A percentile compares a stretch with the other conserved stretches of the same genome.
Evolutionary conservation across 2,888 invertebrate species (phyloP).

Genomic region (Lasioglossum leucozonium): DNA sequence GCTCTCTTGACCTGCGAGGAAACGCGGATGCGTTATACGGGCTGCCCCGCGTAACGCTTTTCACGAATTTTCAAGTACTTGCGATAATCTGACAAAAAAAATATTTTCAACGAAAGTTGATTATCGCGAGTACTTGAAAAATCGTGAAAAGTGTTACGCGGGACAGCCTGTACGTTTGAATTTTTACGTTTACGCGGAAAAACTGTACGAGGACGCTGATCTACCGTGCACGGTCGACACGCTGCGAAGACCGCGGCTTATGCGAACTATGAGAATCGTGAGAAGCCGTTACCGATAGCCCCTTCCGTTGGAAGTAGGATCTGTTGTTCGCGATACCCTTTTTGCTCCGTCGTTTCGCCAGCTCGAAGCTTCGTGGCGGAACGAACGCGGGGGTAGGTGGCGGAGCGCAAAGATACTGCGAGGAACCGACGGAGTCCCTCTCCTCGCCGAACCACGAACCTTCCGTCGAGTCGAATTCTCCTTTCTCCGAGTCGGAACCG

Average conservation of each 20-base stretch:
- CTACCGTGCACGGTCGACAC: neutral
- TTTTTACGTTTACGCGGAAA: no score
- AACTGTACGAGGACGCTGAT: no score
- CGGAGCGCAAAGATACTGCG: conserved; percentile 86
- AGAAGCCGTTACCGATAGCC: conserved; percentile 62
- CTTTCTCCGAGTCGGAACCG: conserved; percentile 89
- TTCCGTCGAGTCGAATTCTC: conserved; percentile 69
- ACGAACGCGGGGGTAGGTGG: conserved; percentile 89
- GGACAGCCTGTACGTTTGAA: no score
- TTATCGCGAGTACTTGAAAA: no score
- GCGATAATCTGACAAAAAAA: no score
- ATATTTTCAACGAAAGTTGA: no score
- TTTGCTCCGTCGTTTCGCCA: conserved; percentile 62
- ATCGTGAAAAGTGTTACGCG: no score
- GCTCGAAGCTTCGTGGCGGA: conserved; percentile 67
- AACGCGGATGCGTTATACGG: neutral
- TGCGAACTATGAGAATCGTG: neutral
- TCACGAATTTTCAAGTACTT: no score
- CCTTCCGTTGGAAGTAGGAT: conserved; percentile 67
- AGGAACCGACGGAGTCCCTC: conserved; percentile 24
- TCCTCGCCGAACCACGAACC: conserved; percentile 38
- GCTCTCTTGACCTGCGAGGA: conserved; percentile 80
- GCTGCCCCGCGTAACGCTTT: no score
- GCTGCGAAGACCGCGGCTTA: neutral
- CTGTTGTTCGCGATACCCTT: conserved; percentile 64